These are phyloP conservation scores for Tigriopus japonicus DNA, from an alignment of 1,140 invertebrate genomes.

Conservation along the genomic window DNA sequence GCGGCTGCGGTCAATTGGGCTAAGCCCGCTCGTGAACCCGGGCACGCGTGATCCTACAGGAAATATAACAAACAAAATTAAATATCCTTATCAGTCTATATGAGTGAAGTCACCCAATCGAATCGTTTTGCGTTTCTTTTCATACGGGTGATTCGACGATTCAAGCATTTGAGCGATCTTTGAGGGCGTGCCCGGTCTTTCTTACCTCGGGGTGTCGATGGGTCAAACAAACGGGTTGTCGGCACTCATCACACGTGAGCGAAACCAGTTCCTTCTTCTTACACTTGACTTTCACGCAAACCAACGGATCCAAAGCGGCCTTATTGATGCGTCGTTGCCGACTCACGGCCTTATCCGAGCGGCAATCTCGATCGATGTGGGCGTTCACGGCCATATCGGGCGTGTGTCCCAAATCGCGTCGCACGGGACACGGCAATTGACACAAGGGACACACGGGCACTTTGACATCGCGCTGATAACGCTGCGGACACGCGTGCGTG, in stretches of 20 bases:
- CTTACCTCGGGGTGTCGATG: not conserved
- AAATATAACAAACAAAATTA: too few species aligned
- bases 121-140: too few species aligned
- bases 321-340: not conserved
- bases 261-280: not conserved
- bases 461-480: not conserved
- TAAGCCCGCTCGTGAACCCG: too few species aligned
- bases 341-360: not conserved
- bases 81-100: too few species aligned
- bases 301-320: too few species aligned
- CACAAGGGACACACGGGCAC: conserved; percentile 1
- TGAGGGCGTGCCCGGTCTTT: too few species aligned
- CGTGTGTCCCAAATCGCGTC: not conserved
- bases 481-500: not conserved
- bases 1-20: too few species aligned
- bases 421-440: not conserved
- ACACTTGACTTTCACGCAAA: not conserved
- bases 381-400: not conserved
- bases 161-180: too few species aligned
- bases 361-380: not conserved
- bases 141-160: too few species aligned
- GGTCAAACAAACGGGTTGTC: not conserved
- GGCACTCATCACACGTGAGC: not conserved
- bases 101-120: too few species aligned
- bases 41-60: too few species aligned